These are phyloP conservation scores for Dusona sp. DNA, from an alignment of 2,888 invertebrate genomes.

Conservation along the genomic window DNA sequence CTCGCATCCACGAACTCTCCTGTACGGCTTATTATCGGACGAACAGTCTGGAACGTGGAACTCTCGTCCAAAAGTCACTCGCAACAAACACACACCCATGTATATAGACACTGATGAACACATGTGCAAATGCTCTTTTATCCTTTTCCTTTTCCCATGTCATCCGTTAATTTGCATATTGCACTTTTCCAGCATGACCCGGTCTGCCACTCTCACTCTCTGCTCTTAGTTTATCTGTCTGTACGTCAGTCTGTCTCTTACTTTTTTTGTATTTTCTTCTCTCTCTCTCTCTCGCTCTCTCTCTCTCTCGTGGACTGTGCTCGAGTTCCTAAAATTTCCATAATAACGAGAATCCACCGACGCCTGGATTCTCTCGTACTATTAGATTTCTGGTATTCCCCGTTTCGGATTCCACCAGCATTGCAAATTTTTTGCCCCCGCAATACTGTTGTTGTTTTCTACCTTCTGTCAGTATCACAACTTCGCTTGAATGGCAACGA, in stretches of 20 bases:
- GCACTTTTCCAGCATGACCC: constrained; percentile 64
- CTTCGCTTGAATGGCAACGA: neutral
- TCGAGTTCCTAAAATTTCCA: constrained; percentile 61
- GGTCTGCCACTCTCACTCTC: constrained; percentile 28
- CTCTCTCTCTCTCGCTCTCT: constrained; percentile 5
- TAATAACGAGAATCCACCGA: constrained; percentile 63
- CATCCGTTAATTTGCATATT: constrained; percentile 66
- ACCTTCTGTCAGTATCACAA: constrained; percentile 3
- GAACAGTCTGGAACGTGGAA: constrained; percentile 49
- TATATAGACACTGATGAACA: neutral
- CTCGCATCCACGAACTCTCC: constrained; percentile 28
- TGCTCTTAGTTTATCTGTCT: constrained; percentile 17
- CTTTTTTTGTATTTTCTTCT: constrained; percentile 18
- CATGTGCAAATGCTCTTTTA: constrained; percentile 28
- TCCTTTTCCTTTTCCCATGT: constrained; percentile 30
- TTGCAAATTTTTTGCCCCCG: constrained; percentile 1
- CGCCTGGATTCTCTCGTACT: constrained; percentile 30
- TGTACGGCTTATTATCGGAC: constrained; percentile 57
- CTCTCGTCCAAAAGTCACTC: constrained; percentile 18
- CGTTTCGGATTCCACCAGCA: constrained; percentile 30
- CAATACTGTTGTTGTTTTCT: constrained; percentile 27
- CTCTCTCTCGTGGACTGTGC: neutral
- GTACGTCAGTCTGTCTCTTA: neutral
- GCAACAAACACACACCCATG: constrained; percentile 9
- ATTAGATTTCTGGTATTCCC: constrained; percentile 50